Conservation (phyloP, 2,888 invertebrate species). For the Diplazon laetatorius region DNA sequence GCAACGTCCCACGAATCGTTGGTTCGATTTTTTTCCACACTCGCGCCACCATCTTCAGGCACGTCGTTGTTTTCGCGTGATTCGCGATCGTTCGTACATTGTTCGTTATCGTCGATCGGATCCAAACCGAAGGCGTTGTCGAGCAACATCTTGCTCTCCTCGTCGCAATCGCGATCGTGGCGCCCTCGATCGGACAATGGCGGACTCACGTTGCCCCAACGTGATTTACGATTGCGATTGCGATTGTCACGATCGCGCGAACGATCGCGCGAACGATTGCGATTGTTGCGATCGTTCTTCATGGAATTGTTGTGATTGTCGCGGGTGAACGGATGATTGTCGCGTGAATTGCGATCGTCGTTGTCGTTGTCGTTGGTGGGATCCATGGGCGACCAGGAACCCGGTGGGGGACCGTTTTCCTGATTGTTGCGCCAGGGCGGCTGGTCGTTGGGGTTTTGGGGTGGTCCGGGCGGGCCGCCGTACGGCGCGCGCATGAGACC, state of each 20-base stretch:
- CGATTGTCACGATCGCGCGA: conserved; percentile 65
- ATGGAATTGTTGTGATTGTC: conserved; percentile 68
- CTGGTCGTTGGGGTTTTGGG: too few species aligned
- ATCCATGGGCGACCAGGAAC: conserved; percentile 70
- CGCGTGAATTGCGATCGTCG: conserved; percentile 59
- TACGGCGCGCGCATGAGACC: conserved; percentile 66
- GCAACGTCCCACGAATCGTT: too few species aligned
- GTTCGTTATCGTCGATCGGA: conserved; percentile 31
- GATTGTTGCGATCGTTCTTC: conserved; percentile 60
- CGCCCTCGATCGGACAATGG: conserved; percentile 41
- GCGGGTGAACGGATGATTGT: conserved; percentile 62
- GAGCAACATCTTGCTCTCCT: conserved; percentile 53
- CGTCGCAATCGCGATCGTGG: conserved; percentile 56
- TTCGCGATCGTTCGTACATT: not conserved
- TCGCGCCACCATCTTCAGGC: too few species aligned
- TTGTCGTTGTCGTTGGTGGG: conserved; percentile 66
- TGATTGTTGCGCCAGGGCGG: conserved; percentile 75
- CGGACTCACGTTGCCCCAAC: conserved; percentile 73
- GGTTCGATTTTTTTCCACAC: too few species aligned
- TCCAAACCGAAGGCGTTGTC: conserved; percentile 47
- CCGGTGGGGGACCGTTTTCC: conserved; percentile 71
- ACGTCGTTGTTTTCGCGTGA: not conserved
- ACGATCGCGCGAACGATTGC: conserved; percentile 39
- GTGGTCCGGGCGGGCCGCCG: conserved; percentile 64
- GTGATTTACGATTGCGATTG: conserved; percentile 75